Evolutionary conservation across 2,797 vertebrate species (phyloP).

Genomic region (Sphaeramia orbicularis): DNA sequence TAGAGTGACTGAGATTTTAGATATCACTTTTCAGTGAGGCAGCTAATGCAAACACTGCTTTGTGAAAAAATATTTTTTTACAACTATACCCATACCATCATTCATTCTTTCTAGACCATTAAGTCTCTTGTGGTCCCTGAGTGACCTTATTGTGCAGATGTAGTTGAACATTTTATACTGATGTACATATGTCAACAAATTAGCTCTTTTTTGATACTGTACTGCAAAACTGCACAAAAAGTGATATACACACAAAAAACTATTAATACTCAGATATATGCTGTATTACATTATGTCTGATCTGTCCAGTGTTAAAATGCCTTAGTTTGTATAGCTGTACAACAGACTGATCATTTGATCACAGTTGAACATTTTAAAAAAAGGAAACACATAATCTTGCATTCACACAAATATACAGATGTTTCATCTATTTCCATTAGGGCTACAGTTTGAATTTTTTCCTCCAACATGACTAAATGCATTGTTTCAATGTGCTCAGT

Average conservation of each 20-base stretch:
- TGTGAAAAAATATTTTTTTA: conserved; percentile 29
- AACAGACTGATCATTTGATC: too few species aligned
- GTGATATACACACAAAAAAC: too few species aligned
- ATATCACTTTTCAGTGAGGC: conserved; percentile 24
- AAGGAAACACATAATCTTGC: conserved; percentile 25
- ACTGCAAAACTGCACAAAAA: too few species aligned
- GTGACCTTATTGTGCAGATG: conserved; percentile 5
- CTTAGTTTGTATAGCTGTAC: too few species aligned
- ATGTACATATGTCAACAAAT: too few species aligned
- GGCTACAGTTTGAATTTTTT: conserved; percentile 16
- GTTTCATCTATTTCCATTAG: conserved; percentile 18
- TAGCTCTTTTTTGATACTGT: too few species aligned
- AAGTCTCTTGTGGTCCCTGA: conserved; percentile 14
- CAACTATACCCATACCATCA: conserved; percentile 12
- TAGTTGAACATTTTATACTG: conserved; percentile 3
- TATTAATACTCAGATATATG: too few species aligned
- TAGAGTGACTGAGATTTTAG: neutral
- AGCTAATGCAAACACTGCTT: conserved; percentile 40
- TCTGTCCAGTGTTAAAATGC: too few species aligned
- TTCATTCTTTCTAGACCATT: conserved; percentile 4
- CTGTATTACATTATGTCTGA: too few species aligned
- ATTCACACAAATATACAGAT: conserved; percentile 7
- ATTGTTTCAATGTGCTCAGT: conserved; percentile 8
- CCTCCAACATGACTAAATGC: neutral
- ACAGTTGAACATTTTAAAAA: conserved; percentile 11